Evolutionary conservation across 2,888 invertebrate species (phyloP).

Genomic region (Nymphalis urticae): DNA sequence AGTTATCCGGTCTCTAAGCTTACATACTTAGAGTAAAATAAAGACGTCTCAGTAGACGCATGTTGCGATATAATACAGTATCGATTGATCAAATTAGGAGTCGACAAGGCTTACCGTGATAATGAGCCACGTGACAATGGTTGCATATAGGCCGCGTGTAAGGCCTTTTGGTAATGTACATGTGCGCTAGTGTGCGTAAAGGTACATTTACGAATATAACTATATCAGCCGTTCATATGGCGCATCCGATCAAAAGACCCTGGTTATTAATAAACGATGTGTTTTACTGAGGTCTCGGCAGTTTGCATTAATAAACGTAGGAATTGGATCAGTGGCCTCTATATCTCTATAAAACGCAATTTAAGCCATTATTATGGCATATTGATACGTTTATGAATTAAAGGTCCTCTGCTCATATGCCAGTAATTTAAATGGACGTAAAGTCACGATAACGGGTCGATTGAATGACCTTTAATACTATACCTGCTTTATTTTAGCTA

Average conservation of each 20-base stretch:
- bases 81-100: conserved; percentile 29
- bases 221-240: conserved; percentile 19
- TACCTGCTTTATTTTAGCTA: conserved; percentile 36
- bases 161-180: conserved; percentile 5
- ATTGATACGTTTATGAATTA: conserved; percentile 23
- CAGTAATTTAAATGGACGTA: conserved; percentile 27
- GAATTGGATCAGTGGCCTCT: conserved; percentile 33
- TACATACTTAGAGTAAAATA: not conserved
- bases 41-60: conserved; percentile 8
- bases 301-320: conserved; percentile 31
- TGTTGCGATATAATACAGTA: not conserved
- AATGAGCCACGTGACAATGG: conserved; percentile 23
- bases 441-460: conserved; percentile 40
- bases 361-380: conserved; percentile 10
- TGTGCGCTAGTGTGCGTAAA: not conserved
- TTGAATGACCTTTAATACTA: conserved; percentile 40
- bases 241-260: conserved; percentile 28
- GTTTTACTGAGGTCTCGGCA: conserved; percentile 27
- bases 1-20: no score
- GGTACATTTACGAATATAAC: conserved; percentile 8
- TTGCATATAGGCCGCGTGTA: conserved; percentile 20
- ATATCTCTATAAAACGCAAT: conserved; percentile 7
- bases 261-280: conserved; percentile 32
- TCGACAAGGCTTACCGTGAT: conserved; percentile 26
- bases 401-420: conserved; percentile 21